Base-by-base conservation (phyloP, 2,113 vertebrate species). In the Seriola quinqueradiata region DNA sequence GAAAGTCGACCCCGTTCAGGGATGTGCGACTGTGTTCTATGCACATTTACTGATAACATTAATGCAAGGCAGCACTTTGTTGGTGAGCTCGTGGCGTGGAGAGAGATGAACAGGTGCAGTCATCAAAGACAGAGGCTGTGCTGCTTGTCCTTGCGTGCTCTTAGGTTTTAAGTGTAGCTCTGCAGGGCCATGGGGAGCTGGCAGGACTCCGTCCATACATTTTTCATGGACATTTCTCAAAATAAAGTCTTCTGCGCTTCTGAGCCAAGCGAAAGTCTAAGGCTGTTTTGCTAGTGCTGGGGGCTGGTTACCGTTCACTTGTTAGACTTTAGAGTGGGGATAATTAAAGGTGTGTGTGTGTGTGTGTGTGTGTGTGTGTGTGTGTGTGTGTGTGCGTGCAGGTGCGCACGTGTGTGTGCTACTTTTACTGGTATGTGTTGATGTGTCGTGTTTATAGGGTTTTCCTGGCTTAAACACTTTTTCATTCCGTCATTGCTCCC, bases 171-270 rank as follows among this genome's bases (percentile, higher is more conserved):
- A 90, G 85, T 88, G 79, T 61, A 81, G 87, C 81, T 81, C 76
- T 55, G 72, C 58, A 6, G 68, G 76, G 78, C 63, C 10, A 10
- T 1, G 1, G 85, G 68, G 77, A 89, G 75, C 68, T 64, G 63
- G 87, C 76, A 66, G 70, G 52, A 67, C 82, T 86, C 81, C 28
- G n/a, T 52, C 77, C 84, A 91, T 94, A 50, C 90, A 93, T 93
- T 89, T 93, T 94, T 94, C 78, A 93, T 93, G 52, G 78, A 66
- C 25, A 42, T 58, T 75, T 88, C 91, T 91, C 69, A 90, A 92
- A 93, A 92, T 91, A 91, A 87, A 89, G 75, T 83, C 48, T n/a
- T 50, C 75, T 55, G 42, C 4, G 23, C 73, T 71, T 83, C 52
- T 17, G 25, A 38, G 78, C 68, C 2, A 21, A 76, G 64, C 50